Evolutionary conservation across 1,140 invertebrate genomes (phyloP).

Genomic region (Drosophila pseudoananassae): DNA sequence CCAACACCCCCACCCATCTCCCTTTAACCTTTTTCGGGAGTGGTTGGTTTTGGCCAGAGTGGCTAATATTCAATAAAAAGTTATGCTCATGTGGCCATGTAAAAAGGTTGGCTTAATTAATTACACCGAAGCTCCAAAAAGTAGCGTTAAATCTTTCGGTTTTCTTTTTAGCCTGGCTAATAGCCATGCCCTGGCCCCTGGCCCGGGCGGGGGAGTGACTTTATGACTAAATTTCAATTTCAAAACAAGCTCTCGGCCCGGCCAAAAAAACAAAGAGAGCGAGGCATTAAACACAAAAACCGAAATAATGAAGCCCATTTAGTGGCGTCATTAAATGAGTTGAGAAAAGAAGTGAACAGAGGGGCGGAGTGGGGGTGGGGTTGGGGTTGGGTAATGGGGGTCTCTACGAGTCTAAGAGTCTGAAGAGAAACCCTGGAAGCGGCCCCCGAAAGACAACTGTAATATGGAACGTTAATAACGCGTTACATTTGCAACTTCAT

Average conservation of each 20-base stretch:
- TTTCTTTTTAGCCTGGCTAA: constrained; percentile 29
- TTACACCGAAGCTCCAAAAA: constrained; percentile 50
- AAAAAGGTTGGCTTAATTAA: constrained; percentile 74
- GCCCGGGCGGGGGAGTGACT: constrained; percentile 24
- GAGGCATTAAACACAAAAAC: constrained; percentile 54
- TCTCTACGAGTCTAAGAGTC: background rate
- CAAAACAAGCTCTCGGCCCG: constrained; percentile 42
- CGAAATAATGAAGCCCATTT: constrained; percentile 81
- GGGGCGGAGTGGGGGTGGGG: constrained; percentile 7
- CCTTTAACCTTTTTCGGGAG: constrained; percentile 26
- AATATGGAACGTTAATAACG: constrained; percentile 79
- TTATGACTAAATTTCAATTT: constrained; percentile 82
- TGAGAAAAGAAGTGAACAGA: constrained; percentile 31
- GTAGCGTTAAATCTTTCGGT: constrained; percentile 75
- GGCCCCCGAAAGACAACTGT: constrained; percentile 56
- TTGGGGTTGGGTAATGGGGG: background rate
- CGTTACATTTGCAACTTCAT: constrained; percentile 82
- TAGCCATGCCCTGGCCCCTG: too few species aligned
- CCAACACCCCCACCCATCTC: constrained; percentile 1
- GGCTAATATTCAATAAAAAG: constrained; percentile 80
- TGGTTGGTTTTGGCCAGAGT: constrained; percentile 27
- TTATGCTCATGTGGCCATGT: constrained; percentile 72
- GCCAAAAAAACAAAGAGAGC: constrained; percentile 36
- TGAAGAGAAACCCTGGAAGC: constrained; percentile 11
- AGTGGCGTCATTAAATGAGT: constrained; percentile 80